These are phyloP conservation scores for Perca schrenkii DNA, from an alignment of 2,113 vertebrate species.

Conservation along the genomic window DNA sequence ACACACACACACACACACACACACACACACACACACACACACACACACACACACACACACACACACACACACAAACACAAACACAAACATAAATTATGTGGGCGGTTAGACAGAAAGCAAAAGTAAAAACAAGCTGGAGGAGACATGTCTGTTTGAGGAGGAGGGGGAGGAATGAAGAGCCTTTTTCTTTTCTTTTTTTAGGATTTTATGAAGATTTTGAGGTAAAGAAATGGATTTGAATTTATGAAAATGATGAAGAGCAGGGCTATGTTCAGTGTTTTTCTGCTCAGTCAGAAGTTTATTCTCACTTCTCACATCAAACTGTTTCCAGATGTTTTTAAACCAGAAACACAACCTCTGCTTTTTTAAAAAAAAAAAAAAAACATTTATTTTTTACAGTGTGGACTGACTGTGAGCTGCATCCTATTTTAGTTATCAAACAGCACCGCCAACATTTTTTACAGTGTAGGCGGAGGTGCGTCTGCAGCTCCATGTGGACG, in stretches of 20 bases:
- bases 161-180: too few species aligned
- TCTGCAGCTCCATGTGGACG: neutral
- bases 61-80: too few species aligned
- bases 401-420: neutral
- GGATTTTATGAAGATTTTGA: neutral
- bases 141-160: neutral
- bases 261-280: neutral
- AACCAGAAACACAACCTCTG: neutral
- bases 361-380: too few species aligned
- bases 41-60: neutral
- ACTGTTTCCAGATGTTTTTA: neutral
- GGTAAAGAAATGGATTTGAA: neutral
- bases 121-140: conserved; percentile 7
- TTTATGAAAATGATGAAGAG: neutral
- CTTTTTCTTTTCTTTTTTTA: too few species aligned
- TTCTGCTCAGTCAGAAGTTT: neutral
- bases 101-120: conserved; percentile 14
- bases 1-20: conserved; percentile 5
- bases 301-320: neutral
- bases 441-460: neutral
- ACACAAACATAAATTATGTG: neutral
- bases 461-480: conserved; percentile 1
- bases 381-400: neutral
- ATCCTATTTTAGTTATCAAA: neutral
- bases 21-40: conserved; percentile 6